phyloP scores from a whole-genome alignment of 2,113 vertebrate species.

The Galeopterus variegatus region DNA sequence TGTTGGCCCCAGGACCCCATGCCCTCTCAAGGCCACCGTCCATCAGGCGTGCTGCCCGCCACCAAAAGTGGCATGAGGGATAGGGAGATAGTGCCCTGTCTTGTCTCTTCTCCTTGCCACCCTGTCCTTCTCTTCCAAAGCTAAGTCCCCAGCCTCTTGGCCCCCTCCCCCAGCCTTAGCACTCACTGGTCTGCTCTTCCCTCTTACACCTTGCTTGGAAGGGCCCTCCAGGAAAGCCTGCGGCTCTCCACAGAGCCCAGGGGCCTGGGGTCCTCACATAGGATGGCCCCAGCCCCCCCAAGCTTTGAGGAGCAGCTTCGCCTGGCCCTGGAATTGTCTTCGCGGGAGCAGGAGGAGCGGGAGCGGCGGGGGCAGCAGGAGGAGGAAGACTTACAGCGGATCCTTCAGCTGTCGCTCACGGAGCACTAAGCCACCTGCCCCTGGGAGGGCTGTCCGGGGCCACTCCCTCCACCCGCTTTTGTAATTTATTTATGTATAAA shows the following conservation, averaged over 20 bases:
- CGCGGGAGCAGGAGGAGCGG: constrained; percentile 93
- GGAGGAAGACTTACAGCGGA: constrained; percentile 95
- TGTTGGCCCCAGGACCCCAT: neutral
- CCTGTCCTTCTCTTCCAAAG: neutral
- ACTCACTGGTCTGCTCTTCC: neutral
- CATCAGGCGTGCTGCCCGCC: neutral
- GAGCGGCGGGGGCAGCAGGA: constrained; percentile 89
- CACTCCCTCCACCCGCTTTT: constrained; percentile 65
- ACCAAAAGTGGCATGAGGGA: accelerated
- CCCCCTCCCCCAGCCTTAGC: neutral
- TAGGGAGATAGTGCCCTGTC: neutral
- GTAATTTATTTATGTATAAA: constrained; percentile 83
- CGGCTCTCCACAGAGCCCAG: constrained; percentile 80
- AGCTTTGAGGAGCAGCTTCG: constrained; percentile 96
- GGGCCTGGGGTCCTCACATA: constrained; percentile 82
- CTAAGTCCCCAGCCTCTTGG: neutral
- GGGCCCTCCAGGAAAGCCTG: constrained; percentile 96
- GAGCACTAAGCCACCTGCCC: constrained; percentile 91
- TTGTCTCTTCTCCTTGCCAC: neutral
- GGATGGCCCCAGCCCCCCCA: constrained; percentile 77
- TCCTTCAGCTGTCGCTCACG: constrained; percentile 95
- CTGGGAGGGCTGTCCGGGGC: neutral
- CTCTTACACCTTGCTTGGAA: constrained; percentile 66
- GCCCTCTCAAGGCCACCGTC: neutral
- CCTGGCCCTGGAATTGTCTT: constrained; percentile 95